A percentile compares a stretch with the other conserved stretches of the same genome.
Evolutionary conservation across 2,888 invertebrate genomes (phyloP).

Genomic region (Cylloceria caligata): DNA sequence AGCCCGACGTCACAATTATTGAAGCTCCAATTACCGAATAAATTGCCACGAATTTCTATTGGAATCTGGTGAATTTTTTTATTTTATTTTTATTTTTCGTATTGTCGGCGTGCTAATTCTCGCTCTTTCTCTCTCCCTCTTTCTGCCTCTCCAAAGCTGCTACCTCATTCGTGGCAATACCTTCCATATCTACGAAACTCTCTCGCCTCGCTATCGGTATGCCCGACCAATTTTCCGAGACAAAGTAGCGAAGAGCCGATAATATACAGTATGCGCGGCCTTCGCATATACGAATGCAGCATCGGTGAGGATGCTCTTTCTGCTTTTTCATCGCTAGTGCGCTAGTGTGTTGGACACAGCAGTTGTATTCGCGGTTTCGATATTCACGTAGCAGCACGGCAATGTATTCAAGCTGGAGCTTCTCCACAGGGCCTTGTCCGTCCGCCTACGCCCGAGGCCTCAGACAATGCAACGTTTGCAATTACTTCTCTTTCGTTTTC

Average conservation of each 20-base stretch:
- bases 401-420: not conserved
- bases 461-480: constrained; percentile 66
- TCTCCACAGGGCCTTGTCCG: constrained; percentile 17
- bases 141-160: not conserved
- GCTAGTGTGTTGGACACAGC: not conserved
- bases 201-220: constrained; percentile 34
- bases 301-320: constrained; percentile 38
- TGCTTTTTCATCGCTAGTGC: not conserved
- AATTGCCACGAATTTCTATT: constrained; percentile 75
- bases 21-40: constrained; percentile 76
- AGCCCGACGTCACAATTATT: constrained; percentile 72
- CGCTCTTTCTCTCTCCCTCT: constrained; percentile 46
- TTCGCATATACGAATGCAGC: constrained; percentile 29
- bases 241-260: constrained; percentile 64
- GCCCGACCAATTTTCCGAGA: constrained; percentile 70
- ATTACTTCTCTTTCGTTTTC: constrained; percentile 67
- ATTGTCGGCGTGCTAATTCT: constrained; percentile 15
- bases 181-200: not conserved
- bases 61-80: constrained; percentile 35
- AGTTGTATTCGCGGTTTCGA: constrained; percentile 7
- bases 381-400: too few relatives aligned
- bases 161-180: not conserved
- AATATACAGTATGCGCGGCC: constrained; percentile 13
- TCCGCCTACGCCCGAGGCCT: constrained; percentile 42
- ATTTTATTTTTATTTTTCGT: constrained; percentile 33